Percentiles rank a stretch among this genome's conserved stretches.
Evolutionary conservation across 2,888 invertebrate species (phyloP).

Genomic region (Plebejus argus): DNA sequence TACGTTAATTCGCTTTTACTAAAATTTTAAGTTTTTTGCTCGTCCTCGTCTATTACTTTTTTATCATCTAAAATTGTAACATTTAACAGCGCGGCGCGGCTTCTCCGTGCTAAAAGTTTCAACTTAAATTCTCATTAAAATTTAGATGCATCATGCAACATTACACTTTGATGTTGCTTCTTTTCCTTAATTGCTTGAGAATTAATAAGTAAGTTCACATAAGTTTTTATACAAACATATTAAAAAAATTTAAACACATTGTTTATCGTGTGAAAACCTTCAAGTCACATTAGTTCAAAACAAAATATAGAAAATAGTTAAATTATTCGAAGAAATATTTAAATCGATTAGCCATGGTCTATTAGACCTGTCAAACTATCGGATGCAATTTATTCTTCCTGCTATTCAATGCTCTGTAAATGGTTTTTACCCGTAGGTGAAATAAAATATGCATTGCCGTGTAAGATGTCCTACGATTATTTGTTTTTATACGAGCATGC

Average conservation of each 20-base stretch:
- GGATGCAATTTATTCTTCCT: slow-evolving; percentile 8
- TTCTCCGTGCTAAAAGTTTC: slow-evolving; percentile 6
- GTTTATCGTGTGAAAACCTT: background rate
- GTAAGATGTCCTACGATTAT: slow-evolving; percentile 15
- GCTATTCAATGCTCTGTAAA: background rate
- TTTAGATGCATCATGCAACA: slow-evolving; percentile 14
- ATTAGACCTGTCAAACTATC: slow-evolving; percentile 2
- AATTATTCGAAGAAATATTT: background rate
- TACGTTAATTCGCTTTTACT: background rate
- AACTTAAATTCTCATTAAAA: slow-evolving; percentile 12
- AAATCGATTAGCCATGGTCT: background rate
- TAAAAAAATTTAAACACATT: background rate
- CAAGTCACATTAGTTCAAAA: too few relatives aligned
- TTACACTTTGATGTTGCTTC: slow-evolving; percentile 7
- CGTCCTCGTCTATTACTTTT: background rate
- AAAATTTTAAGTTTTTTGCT: background rate
- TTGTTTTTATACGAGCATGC: slow-evolving; percentile 26
- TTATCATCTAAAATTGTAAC: slow-evolving; percentile 12
- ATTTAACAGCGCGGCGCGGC: slow-evolving; percentile 14
- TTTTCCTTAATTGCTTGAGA: background rate
- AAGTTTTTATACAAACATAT: background rate
- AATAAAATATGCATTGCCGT: slow-evolving; percentile 20
- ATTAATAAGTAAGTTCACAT: background rate
- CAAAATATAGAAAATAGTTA: background rate
- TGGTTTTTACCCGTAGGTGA: slow-evolving; percentile 16